Evolutionary conservation across 2,888 invertebrate genomes (phyloP).

Genomic region (Actias luna): DNA sequence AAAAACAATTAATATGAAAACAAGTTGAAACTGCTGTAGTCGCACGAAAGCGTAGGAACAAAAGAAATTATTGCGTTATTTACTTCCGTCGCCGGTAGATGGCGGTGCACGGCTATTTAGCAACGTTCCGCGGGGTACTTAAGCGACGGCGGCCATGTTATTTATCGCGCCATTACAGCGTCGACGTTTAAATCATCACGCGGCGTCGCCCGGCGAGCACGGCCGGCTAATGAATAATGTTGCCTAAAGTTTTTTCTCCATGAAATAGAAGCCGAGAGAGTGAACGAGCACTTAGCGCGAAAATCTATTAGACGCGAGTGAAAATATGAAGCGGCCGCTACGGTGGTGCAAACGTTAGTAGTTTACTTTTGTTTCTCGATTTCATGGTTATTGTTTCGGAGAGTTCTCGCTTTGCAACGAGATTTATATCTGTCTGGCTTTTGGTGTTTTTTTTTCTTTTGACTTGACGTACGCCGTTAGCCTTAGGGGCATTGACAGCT

Average conservation of each 20-base stretch:
- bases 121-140: slow-evolving; percentile 67
- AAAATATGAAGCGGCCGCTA: slow-evolving; percentile 35
- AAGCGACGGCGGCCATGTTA: slow-evolving; percentile 66
- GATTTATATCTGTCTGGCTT: background rate
- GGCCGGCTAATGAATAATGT: slow-evolving; percentile 78
- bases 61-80: slow-evolving; percentile 55
- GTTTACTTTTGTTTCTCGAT: slow-evolving; percentile 10
- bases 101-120: slow-evolving; percentile 66
- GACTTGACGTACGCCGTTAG: no score
- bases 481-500: no score
- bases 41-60: slow-evolving; percentile 41
- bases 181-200: slow-evolving; percentile 79
- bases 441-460: background rate
- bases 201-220: slow-evolving; percentile 71
- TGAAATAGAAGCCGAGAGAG: slow-evolving; percentile 69
- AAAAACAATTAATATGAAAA: background rate
- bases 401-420: background rate
- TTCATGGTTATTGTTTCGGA: background rate
- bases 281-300: slow-evolving; percentile 65
- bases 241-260: slow-evolving; percentile 66
- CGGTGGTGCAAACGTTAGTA: background rate
- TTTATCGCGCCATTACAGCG: slow-evolving; percentile 81
- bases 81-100: slow-evolving; percentile 52
- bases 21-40: background rate
- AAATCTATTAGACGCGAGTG: slow-evolving; percentile 69